Base-by-base conservation (phyloP, 2,797 vertebrate genomes). In the Semotilus atromaculatus region DNA sequence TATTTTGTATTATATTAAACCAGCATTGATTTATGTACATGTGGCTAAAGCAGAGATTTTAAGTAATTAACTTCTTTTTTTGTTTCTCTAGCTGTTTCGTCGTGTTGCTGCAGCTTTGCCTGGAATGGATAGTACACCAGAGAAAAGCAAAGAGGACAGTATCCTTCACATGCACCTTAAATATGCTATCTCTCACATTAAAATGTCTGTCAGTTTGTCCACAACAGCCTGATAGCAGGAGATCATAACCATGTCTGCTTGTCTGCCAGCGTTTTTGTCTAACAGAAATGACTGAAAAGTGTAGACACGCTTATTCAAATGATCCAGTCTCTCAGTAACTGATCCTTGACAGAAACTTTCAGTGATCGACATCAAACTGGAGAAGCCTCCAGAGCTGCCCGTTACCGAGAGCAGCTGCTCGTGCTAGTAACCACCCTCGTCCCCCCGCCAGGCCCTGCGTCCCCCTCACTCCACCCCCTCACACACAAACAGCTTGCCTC, bases 311-410 rank as follows among this genome's bases (percentile, higher is more conserved):
- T 62, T 29, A 9, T n/a, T n/a, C 51, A 76, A 10, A 68, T 38
- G 19, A 38, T 23, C 66, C 66, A 26, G 5, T 26, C 8, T 21
- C 11, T 40, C 66, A 31, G 53, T 60, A 51, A 75, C 58, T 19
- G 9, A 92, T 93, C 88, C 95, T 97, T 97, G 94, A 97, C 94
- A 72, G 0, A 10, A 14, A 73, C 83, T 86, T 82, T 90, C 90
- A 98, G 96, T 97, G 96, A 96, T 97, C 76, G 95, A 99, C 93
- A 99, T 97, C 94, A 96, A 97, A 93, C 93, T 97, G 95, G 96
- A 97, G 94, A 96, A 97, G 85, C 96, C 96, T 84, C 96, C 95
- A 3, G 96, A 97, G 93, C 95, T 97, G 94, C 96, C 96, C 23
- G 97, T 98, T 75, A 97, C 96, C 26, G 97, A 98, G 95, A 97